Percentiles rank a stretch among this genome's conserved stretches.
Evolutionary conservation across 2,797 vertebrate species (phyloP).

Genomic region (Nannoperca obscura): DNA sequence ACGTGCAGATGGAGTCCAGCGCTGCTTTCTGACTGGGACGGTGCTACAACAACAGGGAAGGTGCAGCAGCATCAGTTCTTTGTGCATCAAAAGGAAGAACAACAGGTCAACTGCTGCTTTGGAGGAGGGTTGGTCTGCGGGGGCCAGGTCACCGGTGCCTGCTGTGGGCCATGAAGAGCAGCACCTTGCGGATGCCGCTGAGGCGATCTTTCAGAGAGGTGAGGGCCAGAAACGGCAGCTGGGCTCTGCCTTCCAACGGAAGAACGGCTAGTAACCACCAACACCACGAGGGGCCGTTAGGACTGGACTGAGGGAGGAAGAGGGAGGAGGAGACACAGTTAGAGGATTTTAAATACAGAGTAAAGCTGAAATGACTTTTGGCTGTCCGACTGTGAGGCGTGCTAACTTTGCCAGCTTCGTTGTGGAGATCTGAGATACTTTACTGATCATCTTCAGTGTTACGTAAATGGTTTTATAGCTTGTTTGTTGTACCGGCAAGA

Average conservation of each 20-base stretch:
- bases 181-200: conserved; percentile 88
- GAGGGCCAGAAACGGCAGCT: conserved; percentile 92
- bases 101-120: conserved; percentile 53
- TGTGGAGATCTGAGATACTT: neutral
- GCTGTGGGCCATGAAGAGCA: conserved; percentile 91
- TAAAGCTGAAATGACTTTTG: neutral
- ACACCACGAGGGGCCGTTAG: conserved; percentile 92
- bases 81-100: conserved; percentile 54
- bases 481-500: no score
- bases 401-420: no score
- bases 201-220: conserved; percentile 92
- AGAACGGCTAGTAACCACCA: conserved; percentile 94
- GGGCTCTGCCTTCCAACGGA: conserved; percentile 90
- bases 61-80: conserved; percentile 28
- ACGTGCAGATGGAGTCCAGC: conserved; percentile 19
- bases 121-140: neutral
- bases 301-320: conserved; percentile 82
- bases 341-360: neutral
- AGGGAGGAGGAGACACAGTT: neutral
- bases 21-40: neutral
- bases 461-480: neutral
- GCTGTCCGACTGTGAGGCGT: no score
- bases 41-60: conserved; percentile 10
- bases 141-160: conserved; percentile 82
- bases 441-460: neutral